Evolutionary conservation across 2,888 invertebrate species (phyloP), one percentile per base, ranked within the genome.

Genomic region (Cotesia congregata): DNA sequence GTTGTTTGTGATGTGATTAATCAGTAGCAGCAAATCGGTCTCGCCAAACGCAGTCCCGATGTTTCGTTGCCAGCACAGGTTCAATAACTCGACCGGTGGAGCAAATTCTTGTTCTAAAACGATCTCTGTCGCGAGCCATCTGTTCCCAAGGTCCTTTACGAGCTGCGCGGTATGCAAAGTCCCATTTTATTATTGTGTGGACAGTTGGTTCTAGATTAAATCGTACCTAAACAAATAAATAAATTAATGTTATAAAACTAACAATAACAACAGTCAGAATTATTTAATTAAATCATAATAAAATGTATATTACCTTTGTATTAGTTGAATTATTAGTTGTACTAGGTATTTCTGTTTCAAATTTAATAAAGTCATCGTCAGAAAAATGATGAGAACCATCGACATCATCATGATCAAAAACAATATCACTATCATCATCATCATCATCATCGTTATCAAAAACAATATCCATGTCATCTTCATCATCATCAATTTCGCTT

Each of bases 121-220:
- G 87, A 6, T 85, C 89, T 67, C 91, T 86, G 78, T 93, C 92
- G 50, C 91, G 85, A 1, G 90, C 92, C 82, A 89, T 89, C 83
- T 90, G 86, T 83, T 92, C 92, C 92, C 92, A 93, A 1, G 90
- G 91, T 1, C 92, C 92, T 80, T 87, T 90, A n/a, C 93, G 88
- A 1, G 92, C 91, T 20, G 90, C 89, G 71, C 91, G 90, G 79
- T 92, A 92, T 0, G 92, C 92, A 80, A 86, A 91, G 64, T 91
- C 88, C 92, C 92, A 92, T 77, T 90, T 86, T 1, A 92, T 82
- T 90, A 92, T 91, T 0, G 84, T 87, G 80, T 92, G 91, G 9
- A 92, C 87, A 72, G 84, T 85, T 5, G 90, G 88, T 39, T 88
- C 87, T 6, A 85, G 83, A 60, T 91, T 89, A 79, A 92, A 92